Base-by-base conservation (phyloP, 2,888 invertebrate genomes). In the Gastrophysa polygoni region DNA sequence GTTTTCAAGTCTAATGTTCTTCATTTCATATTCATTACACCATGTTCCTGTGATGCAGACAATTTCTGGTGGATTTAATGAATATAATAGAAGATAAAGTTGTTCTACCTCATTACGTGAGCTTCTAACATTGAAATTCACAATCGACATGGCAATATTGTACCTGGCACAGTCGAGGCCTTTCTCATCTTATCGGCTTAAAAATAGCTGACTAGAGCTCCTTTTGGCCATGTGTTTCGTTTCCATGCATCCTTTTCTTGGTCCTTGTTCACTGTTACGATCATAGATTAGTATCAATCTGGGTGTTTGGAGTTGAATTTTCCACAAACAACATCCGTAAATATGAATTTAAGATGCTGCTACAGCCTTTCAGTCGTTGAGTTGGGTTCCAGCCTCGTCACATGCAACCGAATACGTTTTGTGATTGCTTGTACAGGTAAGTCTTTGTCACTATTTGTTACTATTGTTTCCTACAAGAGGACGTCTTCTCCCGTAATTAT, bases 221-320 rank as follows among this genome's bases (percentile, higher is more conserved):
- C 21, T 20, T 48, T 48, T 20, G 48, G 48, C 48, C 48, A 48
- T 18, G 21, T 20, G n/a, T 24, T 20, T 48, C 21, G 48, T 48
- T 48, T 48, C 48, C 48, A 48, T 48, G 20, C 48, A 20, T 48
- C 21, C 6, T 20, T 48, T 48, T 48, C 65, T 38, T 61, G 67
- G 57, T 76, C 74, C 4, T 68, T 69, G 49, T 68, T 68, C 14
- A 75, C 70, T 6, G 73, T 71, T 65, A 76, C 76, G 29, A 77
- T 71, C 48, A 48, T 48, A 20, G 48, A 21, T 18, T 20, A 48
- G n/a, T 48, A 48, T 48, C 21, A 11, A 11, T 48, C 48, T 48
- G 48, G 48, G 21, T 48, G 24, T 48, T 48, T 48, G 6, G 48
- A 48, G 24, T 48, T 48, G 8, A 48, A 8, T 48, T 48, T 48